Percentiles rank a stretch among this genome's conserved stretches.
These are phyloP conservation scores for Melieria picta DNA, from an alignment of 2,888 invertebrate species.

Conservation along the genomic window DNA sequence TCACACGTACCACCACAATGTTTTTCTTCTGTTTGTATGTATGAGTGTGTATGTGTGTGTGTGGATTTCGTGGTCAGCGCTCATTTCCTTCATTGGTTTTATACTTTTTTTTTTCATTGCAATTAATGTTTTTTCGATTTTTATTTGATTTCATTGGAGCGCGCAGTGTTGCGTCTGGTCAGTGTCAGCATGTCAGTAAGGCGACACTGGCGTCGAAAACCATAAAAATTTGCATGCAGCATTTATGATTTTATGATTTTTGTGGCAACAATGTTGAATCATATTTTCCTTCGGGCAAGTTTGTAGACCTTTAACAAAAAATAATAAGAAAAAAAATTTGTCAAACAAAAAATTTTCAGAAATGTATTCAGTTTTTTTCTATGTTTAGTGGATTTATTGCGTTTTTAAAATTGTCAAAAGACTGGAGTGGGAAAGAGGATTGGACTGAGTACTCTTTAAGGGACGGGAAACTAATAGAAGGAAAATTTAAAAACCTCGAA, in stretches of 20 bases:
- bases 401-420: too few relatives aligned
- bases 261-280: too few relatives aligned
- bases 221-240: neutral
- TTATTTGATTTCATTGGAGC: neutral
- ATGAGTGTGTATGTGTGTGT: neutral
- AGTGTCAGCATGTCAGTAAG: slow-evolving; percentile 27
- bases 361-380: neutral
- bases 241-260: too few relatives aligned
- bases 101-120: slow-evolving; percentile 9
- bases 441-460: too few relatives aligned
- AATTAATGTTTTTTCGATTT: neutral
- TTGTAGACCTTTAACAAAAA: too few relatives aligned
- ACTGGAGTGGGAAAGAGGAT: too few relatives aligned
- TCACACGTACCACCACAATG: slow-evolving; percentile 21
- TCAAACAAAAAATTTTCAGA: neutral
- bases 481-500: too few relatives aligned
- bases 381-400: neutral
- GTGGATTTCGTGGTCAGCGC: slow-evolving; percentile 3
- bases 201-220: slow-evolving; percentile 24
- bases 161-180: slow-evolving; percentile 31
- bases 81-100: slow-evolving; percentile 18
- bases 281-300: too few relatives aligned
- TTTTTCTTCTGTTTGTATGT: neutral
- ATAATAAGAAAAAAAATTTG: too few relatives aligned
- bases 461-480: too few relatives aligned